These are phyloP conservation scores for Parascotia fuliginaria DNA, from an alignment of 2,888 invertebrate genomes.

Conservation along the genomic window DNA sequence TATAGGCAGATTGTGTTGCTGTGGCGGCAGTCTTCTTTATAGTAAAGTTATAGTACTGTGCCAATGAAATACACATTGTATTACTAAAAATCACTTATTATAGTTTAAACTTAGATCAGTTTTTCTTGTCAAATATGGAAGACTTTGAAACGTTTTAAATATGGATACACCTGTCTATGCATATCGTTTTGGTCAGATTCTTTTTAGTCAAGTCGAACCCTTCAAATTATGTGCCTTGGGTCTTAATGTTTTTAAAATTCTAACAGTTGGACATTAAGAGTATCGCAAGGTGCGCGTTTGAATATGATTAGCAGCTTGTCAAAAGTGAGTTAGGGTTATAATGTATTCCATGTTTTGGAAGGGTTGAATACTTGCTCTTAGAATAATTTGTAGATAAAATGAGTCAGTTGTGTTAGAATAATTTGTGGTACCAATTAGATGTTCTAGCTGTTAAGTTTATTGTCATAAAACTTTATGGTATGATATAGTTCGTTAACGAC, in stretches of 20 bases:
- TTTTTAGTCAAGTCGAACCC: constrained; percentile 65
- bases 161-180: constrained; percentile 52
- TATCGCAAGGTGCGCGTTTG: constrained; percentile 80
- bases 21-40: too few species aligned
- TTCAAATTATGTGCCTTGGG: constrained; percentile 68
- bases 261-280: constrained; percentile 66
- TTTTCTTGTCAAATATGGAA: constrained; percentile 5
- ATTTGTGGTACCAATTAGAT: constrained; percentile 35
- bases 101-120: not conserved
- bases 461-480: not conserved
- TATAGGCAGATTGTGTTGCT: too few species aligned
- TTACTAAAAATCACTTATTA: too few species aligned
- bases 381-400: constrained; percentile 20
- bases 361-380: constrained; percentile 64
- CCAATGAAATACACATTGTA: too few species aligned
- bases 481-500: not conserved
- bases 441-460: constrained; percentile 15
- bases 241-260: constrained; percentile 75
- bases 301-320: constrained; percentile 86
- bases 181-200: constrained; percentile 66
- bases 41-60: too few species aligned
- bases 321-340: constrained; percentile 77
- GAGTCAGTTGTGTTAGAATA: constrained; percentile 30
- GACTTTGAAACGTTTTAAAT: constrained; percentile 21
- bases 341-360: constrained; percentile 78